Percentiles rank a stretch among this genome's conserved stretches.
phyloP scores from a whole-genome alignment of 2,113 vertebrate species.

The Smithornis capensis region DNA sequence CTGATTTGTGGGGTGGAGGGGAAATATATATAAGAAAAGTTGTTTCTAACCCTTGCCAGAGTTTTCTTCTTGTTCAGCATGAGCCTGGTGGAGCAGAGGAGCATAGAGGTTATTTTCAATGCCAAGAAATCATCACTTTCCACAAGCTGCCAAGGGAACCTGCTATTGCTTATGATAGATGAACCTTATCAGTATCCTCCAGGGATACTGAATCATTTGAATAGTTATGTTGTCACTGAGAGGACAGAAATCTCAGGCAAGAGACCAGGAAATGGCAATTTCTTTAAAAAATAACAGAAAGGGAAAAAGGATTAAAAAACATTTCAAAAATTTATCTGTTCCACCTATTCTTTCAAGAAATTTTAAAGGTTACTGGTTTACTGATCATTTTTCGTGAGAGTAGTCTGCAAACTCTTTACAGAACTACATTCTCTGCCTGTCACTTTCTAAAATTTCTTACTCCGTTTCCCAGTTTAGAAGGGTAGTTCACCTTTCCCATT shows the following conservation, averaged over 20 bases:
- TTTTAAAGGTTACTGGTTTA: background rate
- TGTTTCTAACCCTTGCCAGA: background rate
- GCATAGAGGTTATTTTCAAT: background rate
- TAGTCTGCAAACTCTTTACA: background rate
- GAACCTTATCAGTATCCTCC: background rate
- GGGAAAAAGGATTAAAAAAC: background rate
- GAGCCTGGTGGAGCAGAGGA: background rate
- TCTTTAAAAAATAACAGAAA: background rate
- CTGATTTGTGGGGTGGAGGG: background rate
- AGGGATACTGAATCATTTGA: background rate
- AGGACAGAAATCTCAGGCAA: background rate
- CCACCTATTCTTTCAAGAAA: background rate
- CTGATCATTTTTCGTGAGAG: background rate
- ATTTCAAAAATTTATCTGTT: background rate
- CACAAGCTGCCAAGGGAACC: background rate
- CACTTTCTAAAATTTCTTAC: constrained; percentile 24
- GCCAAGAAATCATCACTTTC: background rate
- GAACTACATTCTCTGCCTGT: background rate
- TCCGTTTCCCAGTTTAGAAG: background rate
- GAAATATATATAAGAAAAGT: background rate
- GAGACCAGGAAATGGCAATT: background rate
- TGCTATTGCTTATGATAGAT: background rate
- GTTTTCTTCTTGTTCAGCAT: background rate
- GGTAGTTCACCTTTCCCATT: background rate
- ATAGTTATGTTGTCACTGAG: background rate